A percentile compares a stretch with the other conserved stretches of the same genome.
Conservation (phyloP, 1,140 invertebrate genomes). For the Dolichoris vasculosae region DNA sequence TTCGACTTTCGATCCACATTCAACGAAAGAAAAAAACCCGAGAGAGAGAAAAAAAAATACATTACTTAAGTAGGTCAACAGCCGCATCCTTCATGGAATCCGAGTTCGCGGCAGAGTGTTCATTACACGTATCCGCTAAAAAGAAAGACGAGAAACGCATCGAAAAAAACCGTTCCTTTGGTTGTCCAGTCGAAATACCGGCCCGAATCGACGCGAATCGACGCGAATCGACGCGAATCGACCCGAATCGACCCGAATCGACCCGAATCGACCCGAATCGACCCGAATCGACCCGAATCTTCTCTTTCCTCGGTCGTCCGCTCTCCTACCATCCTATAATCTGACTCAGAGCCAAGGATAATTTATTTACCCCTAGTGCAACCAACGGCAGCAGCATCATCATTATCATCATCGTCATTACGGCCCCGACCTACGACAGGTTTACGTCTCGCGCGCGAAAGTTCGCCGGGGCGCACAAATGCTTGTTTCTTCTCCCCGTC, state of each 20-base stretch:
- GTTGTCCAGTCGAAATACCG: not conserved
- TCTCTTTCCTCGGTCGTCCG: not conserved
- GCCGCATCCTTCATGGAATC: constrained; percentile 40
- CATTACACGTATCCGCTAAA: constrained; percentile 30
- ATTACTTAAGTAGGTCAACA: constrained; percentile 32
- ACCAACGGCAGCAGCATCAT: not conserved
- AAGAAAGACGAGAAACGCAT: constrained; percentile 18
- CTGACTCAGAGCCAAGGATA: not conserved
- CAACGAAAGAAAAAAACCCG: too few species aligned
- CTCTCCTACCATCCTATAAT: not conserved
- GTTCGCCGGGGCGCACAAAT: constrained; percentile 15
- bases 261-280: not conserved
- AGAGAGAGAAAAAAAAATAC: not conserved
- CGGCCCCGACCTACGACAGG: constrained; percentile 15
- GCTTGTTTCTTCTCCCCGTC: not conserved
- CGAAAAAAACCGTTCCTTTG: constrained; percentile 25
- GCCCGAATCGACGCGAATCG: constrained; percentile 1
- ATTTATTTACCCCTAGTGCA: constrained; percentile 16
- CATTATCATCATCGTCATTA: not conserved
- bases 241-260: constrained; percentile 1
- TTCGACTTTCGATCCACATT: constrained; percentile 21
- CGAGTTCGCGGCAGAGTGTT: constrained; percentile 15
- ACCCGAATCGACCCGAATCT: not conserved
- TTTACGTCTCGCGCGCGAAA: constrained; percentile 31
- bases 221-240: not conserved